Evolutionary conservation across 2,888 invertebrate species (phyloP).

Genomic region (Volucella inflata): DNA sequence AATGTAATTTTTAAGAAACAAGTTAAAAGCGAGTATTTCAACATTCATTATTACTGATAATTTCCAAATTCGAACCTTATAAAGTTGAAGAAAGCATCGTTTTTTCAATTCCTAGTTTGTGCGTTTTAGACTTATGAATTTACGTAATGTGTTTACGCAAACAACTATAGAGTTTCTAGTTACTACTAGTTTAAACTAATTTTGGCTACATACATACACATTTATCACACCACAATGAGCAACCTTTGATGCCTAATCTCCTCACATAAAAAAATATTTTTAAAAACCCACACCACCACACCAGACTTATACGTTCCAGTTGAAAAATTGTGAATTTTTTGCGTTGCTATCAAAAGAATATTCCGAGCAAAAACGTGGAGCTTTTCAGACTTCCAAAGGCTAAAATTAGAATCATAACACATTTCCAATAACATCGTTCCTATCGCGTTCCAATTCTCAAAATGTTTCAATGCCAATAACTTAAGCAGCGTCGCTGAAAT

Average conservation of each 20-base stretch:
- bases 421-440: constrained; percentile 36
- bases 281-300: constrained; percentile 38
- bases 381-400: constrained; percentile 53
- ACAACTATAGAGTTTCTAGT: constrained; percentile 13
- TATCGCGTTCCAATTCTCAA: constrained; percentile 32
- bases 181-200: constrained; percentile 21
- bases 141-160: constrained; percentile 19
- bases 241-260: constrained; percentile 35
- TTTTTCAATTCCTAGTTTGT: constrained; percentile 11
- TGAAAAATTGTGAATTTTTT: constrained; percentile 37
- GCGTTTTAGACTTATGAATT: constrained; percentile 27
- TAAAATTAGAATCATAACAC: constrained; percentile 50
- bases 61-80: not conserved
- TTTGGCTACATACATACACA: constrained; percentile 4
- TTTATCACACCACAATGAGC: constrained; percentile 23
- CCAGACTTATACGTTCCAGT: constrained; percentile 58
- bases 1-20: too few relatives aligned
- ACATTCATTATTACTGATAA: not conserved
- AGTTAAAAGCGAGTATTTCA: not conserved
- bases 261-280: constrained; percentile 20
- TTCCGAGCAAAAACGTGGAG: constrained; percentile 62
- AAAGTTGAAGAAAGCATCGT: constrained; percentile 47
- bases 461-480: constrained; percentile 46
- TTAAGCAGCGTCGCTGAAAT: constrained; percentile 1
- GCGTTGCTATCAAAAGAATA: constrained; percentile 47